phyloP scores from a whole-genome alignment of 2,888 invertebrate species.

The Pollenia angustigena region DNA sequence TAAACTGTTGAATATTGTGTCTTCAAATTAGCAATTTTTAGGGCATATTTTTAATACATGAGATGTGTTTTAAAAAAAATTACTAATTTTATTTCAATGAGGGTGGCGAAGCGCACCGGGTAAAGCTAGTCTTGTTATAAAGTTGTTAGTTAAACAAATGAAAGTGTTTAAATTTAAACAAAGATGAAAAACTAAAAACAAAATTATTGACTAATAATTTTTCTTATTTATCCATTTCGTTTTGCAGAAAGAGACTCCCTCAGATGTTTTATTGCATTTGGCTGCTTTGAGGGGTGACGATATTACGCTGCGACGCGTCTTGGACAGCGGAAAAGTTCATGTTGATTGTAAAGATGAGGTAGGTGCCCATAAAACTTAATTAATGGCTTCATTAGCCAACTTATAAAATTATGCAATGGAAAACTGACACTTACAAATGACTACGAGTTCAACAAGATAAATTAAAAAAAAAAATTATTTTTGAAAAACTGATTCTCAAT shows the following conservation, averaged over 20 bases:
- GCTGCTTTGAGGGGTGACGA: conserved; percentile 95
- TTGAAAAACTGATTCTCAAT: no score
- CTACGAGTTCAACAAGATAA: no score
- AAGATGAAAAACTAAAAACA: background rate
- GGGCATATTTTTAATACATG: no score
- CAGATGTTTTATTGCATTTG: conserved; percentile 96
- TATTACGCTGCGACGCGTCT: conserved; percentile 89
- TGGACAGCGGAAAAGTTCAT: conserved; percentile 97
- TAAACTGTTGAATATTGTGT: no score
- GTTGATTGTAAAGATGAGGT: conserved; percentile 98
- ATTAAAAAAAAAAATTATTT: no score
- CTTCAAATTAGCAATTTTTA: no score
- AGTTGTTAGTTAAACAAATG: conserved; percentile 58
- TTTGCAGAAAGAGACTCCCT: conserved; percentile 94
- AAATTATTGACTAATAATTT: conserved; percentile 60
- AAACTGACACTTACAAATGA: background rate
- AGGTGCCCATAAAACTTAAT: conserved; percentile 62
- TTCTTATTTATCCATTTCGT: conserved; percentile 23
- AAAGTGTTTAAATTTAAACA: conserved; percentile 62
- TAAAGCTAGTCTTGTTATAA: conserved; percentile 10
- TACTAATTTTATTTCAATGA: no score
- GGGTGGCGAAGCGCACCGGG: no score
- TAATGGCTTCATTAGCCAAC: conserved; percentile 33
- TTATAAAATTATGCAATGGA: conserved; percentile 21
- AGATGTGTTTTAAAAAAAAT: no score